Conservation (phyloP, 2,888 invertebrate genomes). For the Myopa tessellatipennis region DNA sequence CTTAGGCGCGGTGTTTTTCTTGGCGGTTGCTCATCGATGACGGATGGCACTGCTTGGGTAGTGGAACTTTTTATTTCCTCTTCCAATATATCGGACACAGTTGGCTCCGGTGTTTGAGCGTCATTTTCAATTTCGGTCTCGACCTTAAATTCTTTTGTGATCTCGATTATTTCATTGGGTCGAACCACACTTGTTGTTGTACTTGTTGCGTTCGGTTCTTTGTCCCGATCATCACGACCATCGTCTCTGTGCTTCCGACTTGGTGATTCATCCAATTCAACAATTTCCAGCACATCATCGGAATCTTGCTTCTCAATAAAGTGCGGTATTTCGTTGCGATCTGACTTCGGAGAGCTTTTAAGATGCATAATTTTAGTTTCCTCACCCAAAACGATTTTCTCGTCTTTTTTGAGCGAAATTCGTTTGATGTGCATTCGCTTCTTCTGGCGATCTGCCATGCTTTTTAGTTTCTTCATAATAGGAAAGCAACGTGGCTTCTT, state of each 20-base stretch:
- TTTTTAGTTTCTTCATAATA: constrained; percentile 75
- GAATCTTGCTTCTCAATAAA: constrained; percentile 69
- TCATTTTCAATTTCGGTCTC: not conserved
- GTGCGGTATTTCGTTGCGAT: constrained; percentile 68
- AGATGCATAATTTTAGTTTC: constrained; percentile 73
- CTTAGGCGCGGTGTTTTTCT: constrained; percentile 69
- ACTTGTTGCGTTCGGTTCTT: constrained; percentile 42
- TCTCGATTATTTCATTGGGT: constrained; percentile 67
- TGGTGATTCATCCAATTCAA: constrained; percentile 67
- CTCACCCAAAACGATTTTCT: constrained; percentile 69
- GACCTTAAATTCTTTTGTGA: constrained; percentile 47
- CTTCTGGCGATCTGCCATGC: constrained; percentile 74
- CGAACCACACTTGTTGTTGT: constrained; percentile 56
- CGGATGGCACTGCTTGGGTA: constrained; percentile 39
- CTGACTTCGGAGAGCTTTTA: constrained; percentile 74
- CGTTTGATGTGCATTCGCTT: constrained; percentile 69
- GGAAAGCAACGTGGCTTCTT: constrained; percentile 70
- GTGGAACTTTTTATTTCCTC: constrained; percentile 40
- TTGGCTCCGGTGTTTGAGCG: constrained; percentile 62
- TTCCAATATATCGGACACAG: constrained; percentile 68
- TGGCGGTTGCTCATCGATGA: constrained; percentile 50
- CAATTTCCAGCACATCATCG: constrained; percentile 66
- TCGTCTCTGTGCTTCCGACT: constrained; percentile 61
- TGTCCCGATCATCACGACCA: constrained; percentile 34
- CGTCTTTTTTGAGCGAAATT: constrained; percentile 65